Evolutionary conservation across 1,140 invertebrate species (phyloP), one percentile per base, ranked within the genome.

Genomic region (Hestina assimilis): DNA sequence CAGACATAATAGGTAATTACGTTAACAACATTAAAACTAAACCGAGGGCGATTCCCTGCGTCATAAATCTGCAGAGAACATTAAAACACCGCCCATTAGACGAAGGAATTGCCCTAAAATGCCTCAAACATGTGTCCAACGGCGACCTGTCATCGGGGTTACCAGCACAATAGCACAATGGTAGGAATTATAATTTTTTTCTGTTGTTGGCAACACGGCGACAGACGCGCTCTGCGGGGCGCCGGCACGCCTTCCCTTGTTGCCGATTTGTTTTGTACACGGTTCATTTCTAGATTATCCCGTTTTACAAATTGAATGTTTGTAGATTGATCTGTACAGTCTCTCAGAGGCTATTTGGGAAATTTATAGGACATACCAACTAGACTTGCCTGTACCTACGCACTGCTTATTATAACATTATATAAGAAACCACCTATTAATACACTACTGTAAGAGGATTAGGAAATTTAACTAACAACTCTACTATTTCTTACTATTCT

Each of bases 61-160:
- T 60, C 66, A 83, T 86, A 83, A 86, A 86, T 83, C 76, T 67
- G 67, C 51, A 66, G 41, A 64, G 61, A 66, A 81, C 79, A 83
- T 86, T 86, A 86, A 78, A 83, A 84, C 75, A 77, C 79, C 76
- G 64, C 73, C 80, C 71, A 86, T 84, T 84, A 84, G 40, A 59
- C 68, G 61, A 69, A 79, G 78, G 75, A 83, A 86, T 84, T 83
- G 83, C 79, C 79, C 79, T 55, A 81, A 83, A 84, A 84, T 80
- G 81, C 83, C 75, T 75, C 67, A 77, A 86, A 86, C 81, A 84
- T 84, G 80, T 86, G 81, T 84, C 77, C 77, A 71, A 79, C 68
- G 29, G 77, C 77, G 83, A 86, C 74, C 83, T 86, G 81, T 86
- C 83, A 86, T 83, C 83, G 71, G 78, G 79, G 81, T 75, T 86